These are phyloP conservation scores for Sebastes steindachneri DNA, from an alignment of 2,797 vertebrate species.

Conservation along the genomic window DNA sequence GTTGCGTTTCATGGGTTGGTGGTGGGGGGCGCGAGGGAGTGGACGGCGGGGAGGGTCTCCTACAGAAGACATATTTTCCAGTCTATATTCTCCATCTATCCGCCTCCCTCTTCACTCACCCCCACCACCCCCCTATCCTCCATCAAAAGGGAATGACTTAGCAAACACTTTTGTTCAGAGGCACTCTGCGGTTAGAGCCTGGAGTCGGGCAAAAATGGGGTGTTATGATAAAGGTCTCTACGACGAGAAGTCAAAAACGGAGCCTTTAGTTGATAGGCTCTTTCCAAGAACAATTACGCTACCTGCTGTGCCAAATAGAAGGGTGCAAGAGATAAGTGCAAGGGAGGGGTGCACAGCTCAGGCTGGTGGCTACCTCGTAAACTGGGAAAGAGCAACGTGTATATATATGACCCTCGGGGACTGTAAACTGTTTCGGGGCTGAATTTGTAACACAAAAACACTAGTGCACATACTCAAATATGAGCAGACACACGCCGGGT, in stretches of 20 bases:
- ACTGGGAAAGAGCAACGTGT: constrained; percentile 53
- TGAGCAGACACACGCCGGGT: neutral
- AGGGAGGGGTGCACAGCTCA: constrained; percentile 39
- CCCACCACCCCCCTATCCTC: neutral
- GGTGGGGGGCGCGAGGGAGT: neutral
- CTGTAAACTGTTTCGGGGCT: neutral
- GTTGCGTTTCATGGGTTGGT: constrained; percentile 29
- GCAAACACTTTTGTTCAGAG: constrained; percentile 64
- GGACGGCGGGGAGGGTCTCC: constrained; percentile 24
- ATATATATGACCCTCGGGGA: neutral
- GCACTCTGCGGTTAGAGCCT: constrained; percentile 55
- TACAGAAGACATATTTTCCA: constrained; percentile 55
- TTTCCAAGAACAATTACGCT: constrained; percentile 70
- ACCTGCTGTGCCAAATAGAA: constrained; percentile 74
- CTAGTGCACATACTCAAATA: neutral
- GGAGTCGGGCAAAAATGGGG: constrained; percentile 43
- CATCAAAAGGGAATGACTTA: constrained; percentile 60
- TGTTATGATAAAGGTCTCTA: constrained; percentile 68
- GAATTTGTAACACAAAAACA: neutral
- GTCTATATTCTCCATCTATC: constrained; percentile 35
- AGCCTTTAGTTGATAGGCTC: constrained; percentile 57
- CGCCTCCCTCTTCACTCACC: neutral
- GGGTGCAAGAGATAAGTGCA: constrained; percentile 69
- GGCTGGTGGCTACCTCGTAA: constrained; percentile 67
- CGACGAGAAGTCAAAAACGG: constrained; percentile 62